Evolutionary conservation across 2,113 vertebrate genomes (phyloP).

Genomic region (Rutilus rutilus): DNA sequence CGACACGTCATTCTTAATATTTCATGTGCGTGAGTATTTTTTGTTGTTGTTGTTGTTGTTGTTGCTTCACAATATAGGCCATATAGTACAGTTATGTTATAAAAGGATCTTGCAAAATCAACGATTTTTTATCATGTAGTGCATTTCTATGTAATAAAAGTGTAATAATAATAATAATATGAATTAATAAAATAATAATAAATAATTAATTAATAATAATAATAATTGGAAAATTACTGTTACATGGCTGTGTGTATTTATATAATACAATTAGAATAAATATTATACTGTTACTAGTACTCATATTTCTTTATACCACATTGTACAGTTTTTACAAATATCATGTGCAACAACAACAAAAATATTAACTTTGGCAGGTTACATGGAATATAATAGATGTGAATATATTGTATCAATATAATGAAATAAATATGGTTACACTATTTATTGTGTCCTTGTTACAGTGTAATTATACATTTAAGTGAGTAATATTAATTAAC

Average conservation of each 20-base stretch:
- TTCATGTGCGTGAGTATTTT: not conserved
- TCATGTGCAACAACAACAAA: not conserved
- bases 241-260: not conserved
- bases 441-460: too few species aligned
- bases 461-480: too few species aligned
- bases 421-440: too few species aligned
- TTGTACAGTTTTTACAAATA: not conserved
- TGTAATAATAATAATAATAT: not conserved
- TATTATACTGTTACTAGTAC: not conserved
- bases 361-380: not conserved
- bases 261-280: not conserved
- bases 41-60: not conserved
- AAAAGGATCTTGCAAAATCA: not conserved
- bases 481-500: too few species aligned
- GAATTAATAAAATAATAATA: not conserved
- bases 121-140: not conserved
- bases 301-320: not conserved
- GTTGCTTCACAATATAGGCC: too few species aligned
- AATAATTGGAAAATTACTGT: not conserved
- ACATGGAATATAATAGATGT: not conserved
- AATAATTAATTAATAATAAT: not conserved
- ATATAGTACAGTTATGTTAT: not conserved
- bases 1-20: not conserved
- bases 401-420: too few species aligned
- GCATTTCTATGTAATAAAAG: not conserved